phyloP scores from a whole-genome alignment of 2,888 invertebrate genomes.

The Odontocolon sp. region DNA sequence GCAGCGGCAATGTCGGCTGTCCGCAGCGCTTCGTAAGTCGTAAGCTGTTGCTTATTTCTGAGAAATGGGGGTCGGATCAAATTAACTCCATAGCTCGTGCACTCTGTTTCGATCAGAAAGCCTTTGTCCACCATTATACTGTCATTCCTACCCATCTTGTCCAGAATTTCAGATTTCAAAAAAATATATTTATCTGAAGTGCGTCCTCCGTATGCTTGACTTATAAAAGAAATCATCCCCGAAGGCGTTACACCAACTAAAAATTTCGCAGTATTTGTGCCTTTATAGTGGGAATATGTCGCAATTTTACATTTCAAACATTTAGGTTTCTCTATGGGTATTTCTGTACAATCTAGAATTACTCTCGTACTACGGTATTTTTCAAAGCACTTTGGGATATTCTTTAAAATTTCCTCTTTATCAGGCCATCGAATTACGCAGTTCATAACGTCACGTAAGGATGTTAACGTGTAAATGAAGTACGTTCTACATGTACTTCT shows the following conservation, averaged over 20 bases:
- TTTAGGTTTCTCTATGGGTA: slow-evolving; percentile 53
- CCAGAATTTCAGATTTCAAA: slow-evolving; percentile 45
- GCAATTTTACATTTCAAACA: slow-evolving; percentile 53
- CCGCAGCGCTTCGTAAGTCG: slow-evolving; percentile 42
- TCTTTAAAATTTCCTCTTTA: slow-evolving; percentile 47
- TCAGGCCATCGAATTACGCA: slow-evolving; percentile 52
- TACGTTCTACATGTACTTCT: slow-evolving; percentile 74
- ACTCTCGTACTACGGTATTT: slow-evolving; percentile 41
- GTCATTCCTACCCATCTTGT: slow-evolving; percentile 42
- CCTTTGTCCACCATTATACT: slow-evolving; percentile 62
- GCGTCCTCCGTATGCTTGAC: slow-evolving; percentile 56
- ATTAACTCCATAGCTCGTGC: slow-evolving; percentile 48
- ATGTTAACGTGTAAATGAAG: neutral
- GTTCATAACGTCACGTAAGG: slow-evolving; percentile 21
- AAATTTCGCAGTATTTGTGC: slow-evolving; percentile 56
- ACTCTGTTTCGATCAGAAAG: slow-evolving; percentile 56
- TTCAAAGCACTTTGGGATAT: slow-evolving; percentile 50
- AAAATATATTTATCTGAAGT: slow-evolving; percentile 61
- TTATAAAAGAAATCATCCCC: slow-evolving; percentile 58
- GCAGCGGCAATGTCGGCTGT: slow-evolving; percentile 59
- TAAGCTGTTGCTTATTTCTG: slow-evolving; percentile 55
- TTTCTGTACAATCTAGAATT: slow-evolving; percentile 60
- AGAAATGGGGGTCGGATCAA: slow-evolving; percentile 59
- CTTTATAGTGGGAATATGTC: slow-evolving; percentile 60
- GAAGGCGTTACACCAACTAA: slow-evolving; percentile 58